These are phyloP conservation scores for Odocoileus virginianus DNA, from an alignment of 2,113 vertebrate genomes.

Conservation along the genomic window DNA sequence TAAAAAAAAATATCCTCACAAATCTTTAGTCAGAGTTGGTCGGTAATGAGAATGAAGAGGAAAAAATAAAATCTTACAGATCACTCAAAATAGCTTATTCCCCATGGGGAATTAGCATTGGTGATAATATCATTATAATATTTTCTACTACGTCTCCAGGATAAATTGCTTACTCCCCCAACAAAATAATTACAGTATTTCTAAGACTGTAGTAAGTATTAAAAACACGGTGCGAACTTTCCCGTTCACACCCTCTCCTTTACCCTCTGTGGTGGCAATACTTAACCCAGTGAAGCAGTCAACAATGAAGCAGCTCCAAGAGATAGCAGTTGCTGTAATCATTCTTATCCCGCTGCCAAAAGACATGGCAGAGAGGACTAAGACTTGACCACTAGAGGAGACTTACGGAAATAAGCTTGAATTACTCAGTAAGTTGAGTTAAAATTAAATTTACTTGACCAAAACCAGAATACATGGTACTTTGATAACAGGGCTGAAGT, in stretches of 20 bases:
- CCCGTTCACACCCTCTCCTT: neutral
- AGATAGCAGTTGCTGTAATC: neutral
- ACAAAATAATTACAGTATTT: neutral
- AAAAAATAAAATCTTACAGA: neutral
- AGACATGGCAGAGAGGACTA: neutral
- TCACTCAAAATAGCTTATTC: neutral
- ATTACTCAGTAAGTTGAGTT: neutral
- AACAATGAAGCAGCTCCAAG: neutral
- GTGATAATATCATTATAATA: neutral
- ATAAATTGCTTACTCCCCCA: neutral
- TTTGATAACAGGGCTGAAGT: slow-evolving; percentile 10
- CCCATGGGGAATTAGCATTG: neutral
- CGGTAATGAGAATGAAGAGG: neutral
- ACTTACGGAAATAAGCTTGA: neutral
- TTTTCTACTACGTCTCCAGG: neutral
- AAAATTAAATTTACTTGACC: slow-evolving; percentile 39
- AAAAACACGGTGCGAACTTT: neutral
- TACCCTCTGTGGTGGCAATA: neutral
- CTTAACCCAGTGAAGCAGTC: neutral
- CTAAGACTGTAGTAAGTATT: neutral
- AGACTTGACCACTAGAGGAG: neutral
- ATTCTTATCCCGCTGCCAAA: neutral
- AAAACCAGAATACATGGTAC: neutral
- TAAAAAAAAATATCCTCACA: slow-evolving; percentile 7
- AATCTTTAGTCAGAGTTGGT: neutral